Conservation (phyloP, 2,113 vertebrate species). For the Tichodroma muraria region DNA sequence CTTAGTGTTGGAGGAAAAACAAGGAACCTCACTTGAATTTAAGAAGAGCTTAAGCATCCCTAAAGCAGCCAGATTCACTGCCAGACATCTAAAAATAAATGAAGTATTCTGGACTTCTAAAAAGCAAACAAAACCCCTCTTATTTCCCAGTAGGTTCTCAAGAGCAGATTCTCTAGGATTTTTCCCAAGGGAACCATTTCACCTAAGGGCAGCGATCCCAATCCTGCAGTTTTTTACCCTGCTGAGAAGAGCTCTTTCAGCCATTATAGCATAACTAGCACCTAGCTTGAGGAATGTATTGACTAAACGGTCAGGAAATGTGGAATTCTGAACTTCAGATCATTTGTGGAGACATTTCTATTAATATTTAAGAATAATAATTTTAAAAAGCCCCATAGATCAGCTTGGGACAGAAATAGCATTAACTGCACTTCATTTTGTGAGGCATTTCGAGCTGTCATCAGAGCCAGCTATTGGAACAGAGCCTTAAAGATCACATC, state of each 20-base stretch:
- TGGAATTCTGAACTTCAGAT: background rate
- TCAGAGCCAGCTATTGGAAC: constrained; percentile 9
- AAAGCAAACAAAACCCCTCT: constrained; percentile 1
- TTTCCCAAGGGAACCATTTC: constrained; percentile 10
- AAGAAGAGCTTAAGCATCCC: background rate
- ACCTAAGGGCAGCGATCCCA: background rate
- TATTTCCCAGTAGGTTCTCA: background rate
- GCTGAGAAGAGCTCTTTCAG: background rate
- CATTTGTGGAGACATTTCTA: background rate
- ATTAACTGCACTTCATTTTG: constrained; percentile 4
- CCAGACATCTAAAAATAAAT: constrained; percentile 37
- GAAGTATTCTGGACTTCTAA: background rate
- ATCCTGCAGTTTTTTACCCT: background rate
- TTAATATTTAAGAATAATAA: constrained; percentile 25
- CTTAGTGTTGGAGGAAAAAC: background rate
- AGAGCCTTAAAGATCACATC: background rate
- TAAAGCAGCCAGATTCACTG: background rate
- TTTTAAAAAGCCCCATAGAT: background rate
- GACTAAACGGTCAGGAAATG: background rate
- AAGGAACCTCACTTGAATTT: background rate
- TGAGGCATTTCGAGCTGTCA: constrained; percentile 25
- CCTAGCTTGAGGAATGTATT: background rate
- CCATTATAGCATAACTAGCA: background rate
- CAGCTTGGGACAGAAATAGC: constrained; percentile 31
- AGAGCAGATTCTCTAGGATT: background rate